Base-by-base conservation (phyloP, 2,888 invertebrate species). In the Myathropa florea region DNA sequence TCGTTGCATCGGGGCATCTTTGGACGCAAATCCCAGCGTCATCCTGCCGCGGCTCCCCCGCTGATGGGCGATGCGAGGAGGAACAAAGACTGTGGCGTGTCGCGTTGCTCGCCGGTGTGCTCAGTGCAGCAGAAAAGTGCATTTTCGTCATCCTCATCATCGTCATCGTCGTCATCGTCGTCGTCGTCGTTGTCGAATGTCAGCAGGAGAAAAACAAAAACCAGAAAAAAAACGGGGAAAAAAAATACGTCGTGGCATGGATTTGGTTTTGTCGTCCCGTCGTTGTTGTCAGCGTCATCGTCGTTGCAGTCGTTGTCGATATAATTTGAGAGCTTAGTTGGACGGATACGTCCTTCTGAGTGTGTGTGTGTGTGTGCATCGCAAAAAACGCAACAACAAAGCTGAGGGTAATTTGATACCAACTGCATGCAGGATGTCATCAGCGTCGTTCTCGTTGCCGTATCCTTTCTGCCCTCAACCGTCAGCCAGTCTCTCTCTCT, bases 401-500 rank as follows among this genome's bases (percentile, higher is more conserved):
- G 61, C 60, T 59, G 23, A 39, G 70, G 78, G 86, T 82, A 86
- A 86, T 82, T 86, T 67, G 88, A 79, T 88, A 88, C 83, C 70
- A 86, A 83, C 80, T 88, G 88, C 81, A 88, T 83, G 85, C 88
- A 88, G 88, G 89, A 83, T 87, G 80, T 78, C 78, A 73, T 88
- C 78, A 78, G 73, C 88, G 83, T 72, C 86, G 57, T 24, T 26
- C 24, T 24, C 24, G 57, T 24, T 14, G 57, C n/a, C 57, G 55
- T 36, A 4, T 71, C 26, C 21, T 26, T 72, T 61, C 21, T 7
- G 61, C 9, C 21, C 4, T 33, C 33, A 10, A 7, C 3, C 6
- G 30, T 30, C n/a, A 12, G 1, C 9, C 7, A 3, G 9, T 39
- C 39, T n/a, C 36, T 36, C 36, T 39, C 39, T 39, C 39, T 39